These are phyloP conservation scores for Prunella strophiata DNA, from an alignment of 2,797 vertebrate genomes.

Conservation along the genomic window DNA sequence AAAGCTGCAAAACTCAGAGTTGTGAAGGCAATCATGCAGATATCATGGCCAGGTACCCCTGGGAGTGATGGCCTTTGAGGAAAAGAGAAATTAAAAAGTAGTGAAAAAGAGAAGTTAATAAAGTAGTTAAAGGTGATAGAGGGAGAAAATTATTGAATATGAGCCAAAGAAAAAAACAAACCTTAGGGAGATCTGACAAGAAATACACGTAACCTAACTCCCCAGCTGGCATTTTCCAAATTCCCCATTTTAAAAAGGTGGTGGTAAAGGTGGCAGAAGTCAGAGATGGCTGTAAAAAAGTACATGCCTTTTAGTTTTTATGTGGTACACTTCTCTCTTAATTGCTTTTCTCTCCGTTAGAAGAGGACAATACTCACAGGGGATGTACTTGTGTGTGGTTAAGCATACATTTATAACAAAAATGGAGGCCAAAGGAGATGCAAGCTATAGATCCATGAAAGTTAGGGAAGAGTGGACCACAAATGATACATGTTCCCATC, in stretches of 20 bases:
- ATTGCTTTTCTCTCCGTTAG: not conserved
- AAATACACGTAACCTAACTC: not conserved
- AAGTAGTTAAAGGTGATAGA: not conserved
- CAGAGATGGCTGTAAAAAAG: not conserved
- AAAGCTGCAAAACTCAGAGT: not conserved
- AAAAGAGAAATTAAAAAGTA: not conserved
- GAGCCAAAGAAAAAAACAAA: not conserved
- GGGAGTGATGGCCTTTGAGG: not conserved
- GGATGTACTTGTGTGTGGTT: not conserved
- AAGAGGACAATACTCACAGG: not conserved
- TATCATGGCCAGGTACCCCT: not conserved
- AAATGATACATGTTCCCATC: not conserved
- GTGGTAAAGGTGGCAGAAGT: not conserved
- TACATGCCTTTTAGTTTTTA: not conserved
- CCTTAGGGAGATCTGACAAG: not conserved
- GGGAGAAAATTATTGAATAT: not conserved
- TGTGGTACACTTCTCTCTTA: not conserved
- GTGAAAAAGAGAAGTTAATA: not conserved
- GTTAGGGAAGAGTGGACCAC: not conserved
- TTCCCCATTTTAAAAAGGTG: not conserved
- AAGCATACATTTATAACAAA: not conserved
- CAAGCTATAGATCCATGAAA: not conserved
- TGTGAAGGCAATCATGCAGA: not conserved
- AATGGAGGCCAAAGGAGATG: not conserved
- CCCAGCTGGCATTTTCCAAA: not conserved